These are phyloP conservation scores for Osmoderma eremita DNA, from an alignment of 2,888 invertebrate species.

Conservation along the genomic window DNA sequence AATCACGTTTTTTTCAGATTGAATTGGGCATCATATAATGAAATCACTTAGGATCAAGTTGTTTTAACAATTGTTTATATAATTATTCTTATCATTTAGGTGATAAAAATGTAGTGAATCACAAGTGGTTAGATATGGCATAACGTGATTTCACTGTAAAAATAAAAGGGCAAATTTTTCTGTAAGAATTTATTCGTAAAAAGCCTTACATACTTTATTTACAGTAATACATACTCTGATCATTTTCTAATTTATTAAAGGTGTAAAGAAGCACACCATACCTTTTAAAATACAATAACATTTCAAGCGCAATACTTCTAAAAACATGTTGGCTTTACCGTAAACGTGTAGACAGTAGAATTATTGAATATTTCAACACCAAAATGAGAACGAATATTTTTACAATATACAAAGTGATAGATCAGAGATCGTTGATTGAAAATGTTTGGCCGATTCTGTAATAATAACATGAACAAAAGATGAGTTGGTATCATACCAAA, in stretches of 20 bases:
- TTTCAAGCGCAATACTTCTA: slow-evolving; percentile 36
- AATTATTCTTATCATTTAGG: too few species aligned
- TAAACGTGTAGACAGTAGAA: slow-evolving; percentile 28
- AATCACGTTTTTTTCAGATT: too few species aligned
- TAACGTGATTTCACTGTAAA: slow-evolving; percentile 20
- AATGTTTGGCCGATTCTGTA: slow-evolving; percentile 34
- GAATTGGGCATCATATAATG: too few species aligned
- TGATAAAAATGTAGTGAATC: too few species aligned
- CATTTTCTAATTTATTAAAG: slow-evolving; percentile 47
- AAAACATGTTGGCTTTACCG: slow-evolving; percentile 16
- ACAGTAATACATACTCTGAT: slow-evolving; percentile 56
- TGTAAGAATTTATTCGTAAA: slow-evolving; percentile 62
- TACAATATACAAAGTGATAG: slow-evolving; percentile 15
- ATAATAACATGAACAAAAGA: slow-evolving; percentile 15
- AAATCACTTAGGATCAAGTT: too few species aligned
- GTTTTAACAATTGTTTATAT: too few species aligned
- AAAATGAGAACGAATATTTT: slow-evolving; percentile 4
- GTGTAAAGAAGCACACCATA: slow-evolving; percentile 54
- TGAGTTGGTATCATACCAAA: slow-evolving; percentile 13
- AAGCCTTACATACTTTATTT: slow-evolving; percentile 64
- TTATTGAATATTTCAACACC: slow-evolving; percentile 24
- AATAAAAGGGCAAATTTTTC: slow-evolving; percentile 42
- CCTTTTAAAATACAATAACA: slow-evolving; percentile 49
- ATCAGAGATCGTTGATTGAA: slow-evolving; percentile 43
- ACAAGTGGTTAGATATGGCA: too few species aligned